A percentile compares a stretch with the other conserved stretches of the same genome.
Evolutionary conservation across 2,113 vertebrate species (phyloP).

Genomic region (Eupsittula cactorum): DNA sequence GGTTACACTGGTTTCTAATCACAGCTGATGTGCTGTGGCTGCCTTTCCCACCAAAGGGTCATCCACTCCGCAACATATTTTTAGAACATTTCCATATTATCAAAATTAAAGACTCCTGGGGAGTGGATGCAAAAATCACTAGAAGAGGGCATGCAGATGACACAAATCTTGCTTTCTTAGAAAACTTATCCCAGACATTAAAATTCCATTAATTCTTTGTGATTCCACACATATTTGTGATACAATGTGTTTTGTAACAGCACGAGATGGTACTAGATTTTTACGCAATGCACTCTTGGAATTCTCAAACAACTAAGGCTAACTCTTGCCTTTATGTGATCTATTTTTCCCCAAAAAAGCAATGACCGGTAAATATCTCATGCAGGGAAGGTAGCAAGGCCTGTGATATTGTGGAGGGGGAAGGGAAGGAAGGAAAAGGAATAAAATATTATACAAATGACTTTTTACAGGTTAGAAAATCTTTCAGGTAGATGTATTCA

Average conservation of each 20-base stretch:
- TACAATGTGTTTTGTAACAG: neutral
- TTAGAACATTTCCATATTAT: neutral
- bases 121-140: neutral
- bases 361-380: neutral
- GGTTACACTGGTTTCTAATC: neutral
- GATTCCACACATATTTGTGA: neutral
- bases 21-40: neutral
- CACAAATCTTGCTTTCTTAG: neutral
- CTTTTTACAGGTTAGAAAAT: neutral
- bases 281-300: neutral
- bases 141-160: neutral
- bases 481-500: neutral
- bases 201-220: neutral
- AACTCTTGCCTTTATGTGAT: neutral
- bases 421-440: neutral
- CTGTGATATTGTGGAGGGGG: neutral
- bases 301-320: neutral
- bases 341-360: neutral
- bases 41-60: neutral
- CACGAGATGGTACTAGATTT: neutral
- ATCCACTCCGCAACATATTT: neutral
- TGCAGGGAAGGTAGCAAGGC: neutral
- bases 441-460: neutral
- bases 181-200: neutral
- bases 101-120: neutral